Evolutionary conservation across 2,888 invertebrate genomes (phyloP), one percentile per base, ranked within the genome.

Genomic region (Asteroscopus sphinx): DNA sequence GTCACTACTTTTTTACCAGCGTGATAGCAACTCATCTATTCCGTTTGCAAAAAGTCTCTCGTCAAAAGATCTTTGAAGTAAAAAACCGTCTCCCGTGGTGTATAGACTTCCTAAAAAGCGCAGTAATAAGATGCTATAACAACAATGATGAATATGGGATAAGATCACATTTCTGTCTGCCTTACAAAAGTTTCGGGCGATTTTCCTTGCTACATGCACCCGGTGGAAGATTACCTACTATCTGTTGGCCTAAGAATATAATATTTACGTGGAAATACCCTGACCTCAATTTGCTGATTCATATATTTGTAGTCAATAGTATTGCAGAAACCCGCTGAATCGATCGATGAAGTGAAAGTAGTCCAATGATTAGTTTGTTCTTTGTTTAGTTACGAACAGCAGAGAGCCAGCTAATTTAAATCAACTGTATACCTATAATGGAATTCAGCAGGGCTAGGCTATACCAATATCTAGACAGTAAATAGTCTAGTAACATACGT

Each of bases 321-420:
- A 32, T 30, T 11, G 9, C 26, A 9, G 12, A 44, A 47, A 36
- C 36, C 13, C 25, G 16, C 28, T 30, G 28, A 48, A 63, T 63
- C 33, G 15, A 62, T 47, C 44, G 26, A 8, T 36, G 28, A 48
- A 54, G 42, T 44, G 63, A 68, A 47, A 47, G 46, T 68, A 48
- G 37, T 45, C 44, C 6, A 11, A 41, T 54, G 47, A 69, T 68
- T 63, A 63, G 54, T 54, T 69, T 41, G 47, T 48, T 62, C 46
- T 47, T 62, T 33, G 46, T 53, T 61, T 37, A 42, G 30, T 36
- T 33, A 17, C 17, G 30, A 28, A 39, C 52, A 61, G 33, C 61
- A n/a, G 9, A 32, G 7, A 36, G 32, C 9, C 13, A 39, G 44
- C 16, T 13, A 45, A 21, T 49, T 56, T 32, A 12, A 65, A 41